phyloP scores from a whole-genome alignment of 2,113 vertebrate species.

The Aegypius monachus region DNA sequence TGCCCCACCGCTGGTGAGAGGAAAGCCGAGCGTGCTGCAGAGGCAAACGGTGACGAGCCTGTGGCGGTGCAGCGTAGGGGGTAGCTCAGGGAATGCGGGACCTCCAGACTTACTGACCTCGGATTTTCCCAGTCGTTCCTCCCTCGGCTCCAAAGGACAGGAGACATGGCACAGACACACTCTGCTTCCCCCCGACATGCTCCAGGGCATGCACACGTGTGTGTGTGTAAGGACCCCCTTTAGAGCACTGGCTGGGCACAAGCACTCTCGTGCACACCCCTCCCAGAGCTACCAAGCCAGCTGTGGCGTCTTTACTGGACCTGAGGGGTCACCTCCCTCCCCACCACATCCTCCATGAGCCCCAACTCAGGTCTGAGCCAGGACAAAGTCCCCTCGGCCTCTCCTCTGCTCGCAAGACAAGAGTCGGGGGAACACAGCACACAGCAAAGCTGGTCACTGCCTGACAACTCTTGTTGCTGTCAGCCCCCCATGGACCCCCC shows the following conservation, averaged over 20 bases:
- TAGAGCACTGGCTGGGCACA: not conserved
- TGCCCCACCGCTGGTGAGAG: not conserved
- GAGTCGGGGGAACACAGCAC: not conserved
- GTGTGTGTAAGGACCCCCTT: not conserved
- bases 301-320: not conserved
- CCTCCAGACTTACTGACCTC: not conserved
- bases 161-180: not conserved
- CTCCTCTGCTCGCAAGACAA: not conserved
- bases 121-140: not conserved
- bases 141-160: not conserved
- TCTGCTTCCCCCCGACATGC: not conserved
- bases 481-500: accelerated
- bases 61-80: not conserved
- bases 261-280: not conserved
- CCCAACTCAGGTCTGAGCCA: not conserved
- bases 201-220: accelerated
- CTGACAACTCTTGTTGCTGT: not conserved
- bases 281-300: not conserved
- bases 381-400: not conserved
- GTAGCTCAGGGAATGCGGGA: not conserved
- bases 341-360: not conserved
- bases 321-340: not conserved
- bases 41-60: not conserved
- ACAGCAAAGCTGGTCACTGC: not conserved
- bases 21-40: not conserved